Percentiles rank a stretch among this genome's conserved stretches.
phyloP scores from a whole-genome alignment of 2,797 vertebrate genomes.

The Holocentrus rufus region DNA sequence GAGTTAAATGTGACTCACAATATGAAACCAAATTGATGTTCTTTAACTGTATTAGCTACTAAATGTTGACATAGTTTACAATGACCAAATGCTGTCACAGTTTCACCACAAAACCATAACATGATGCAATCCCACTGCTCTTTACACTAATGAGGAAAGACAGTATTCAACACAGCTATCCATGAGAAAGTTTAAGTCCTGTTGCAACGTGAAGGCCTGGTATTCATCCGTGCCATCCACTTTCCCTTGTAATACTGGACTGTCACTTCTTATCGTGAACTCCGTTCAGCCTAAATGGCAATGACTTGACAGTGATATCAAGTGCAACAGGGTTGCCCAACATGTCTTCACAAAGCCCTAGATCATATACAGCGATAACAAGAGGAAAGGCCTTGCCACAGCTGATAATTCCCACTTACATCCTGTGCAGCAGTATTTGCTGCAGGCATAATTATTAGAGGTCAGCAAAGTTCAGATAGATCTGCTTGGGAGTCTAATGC shows the following conservation, averaged over 20 bases:
- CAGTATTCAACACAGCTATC: background rate
- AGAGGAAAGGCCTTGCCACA: constrained; percentile 57
- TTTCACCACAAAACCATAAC: constrained; percentile 41
- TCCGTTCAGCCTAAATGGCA: constrained; percentile 16
- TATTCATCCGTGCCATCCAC: constrained; percentile 3
- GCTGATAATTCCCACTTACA: constrained; percentile 34
- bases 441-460: constrained; percentile 32
- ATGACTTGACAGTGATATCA: constrained; percentile 40
- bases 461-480: background rate
- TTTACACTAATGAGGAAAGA: background rate
- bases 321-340: constrained; percentile 49
- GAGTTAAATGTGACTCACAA: too few species aligned
- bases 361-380: constrained; percentile 55
- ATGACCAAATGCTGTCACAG: constrained; percentile 46
- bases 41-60: constrained; percentile 3
- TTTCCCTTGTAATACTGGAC: background rate
- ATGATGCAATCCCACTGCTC: constrained; percentile 21
- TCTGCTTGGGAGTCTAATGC: background rate
- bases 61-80: constrained; percentile 55
- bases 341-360: constrained; percentile 50
- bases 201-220: constrained; percentile 14
- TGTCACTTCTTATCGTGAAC: constrained; percentile 38
- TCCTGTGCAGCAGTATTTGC: constrained; percentile 55
- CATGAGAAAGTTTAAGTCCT: background rate
- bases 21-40: background rate